Percentiles rank a stretch among this genome's conserved stretches.
These are phyloP conservation scores for Acrossocheilus fasciatus DNA, from an alignment of 2,797 vertebrate species.

Conservation along the genomic window DNA sequence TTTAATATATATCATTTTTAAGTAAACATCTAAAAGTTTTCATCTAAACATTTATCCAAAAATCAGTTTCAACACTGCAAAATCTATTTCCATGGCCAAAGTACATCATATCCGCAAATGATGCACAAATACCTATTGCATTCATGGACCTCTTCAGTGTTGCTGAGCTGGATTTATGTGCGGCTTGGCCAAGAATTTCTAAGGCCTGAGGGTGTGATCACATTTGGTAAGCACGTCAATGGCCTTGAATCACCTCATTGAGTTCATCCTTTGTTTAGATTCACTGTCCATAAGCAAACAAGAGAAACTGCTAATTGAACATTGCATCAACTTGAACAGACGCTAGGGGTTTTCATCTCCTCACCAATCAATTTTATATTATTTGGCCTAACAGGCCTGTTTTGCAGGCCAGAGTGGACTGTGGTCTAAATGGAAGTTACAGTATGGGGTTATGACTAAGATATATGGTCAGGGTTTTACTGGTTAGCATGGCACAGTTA, in stretches of 20 bases:
- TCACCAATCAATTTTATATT: slow-evolving; percentile 56
- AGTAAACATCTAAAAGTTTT: neutral
- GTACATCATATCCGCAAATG: neutral
- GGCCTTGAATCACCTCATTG: slow-evolving; percentile 51
- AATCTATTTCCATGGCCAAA: neutral
- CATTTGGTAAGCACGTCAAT: slow-evolving; percentile 47
- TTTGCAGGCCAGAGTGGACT: slow-evolving; percentile 5
- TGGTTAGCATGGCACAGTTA: neutral
- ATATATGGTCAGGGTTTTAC: neutral
- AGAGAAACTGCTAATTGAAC: slow-evolving; percentile 53
- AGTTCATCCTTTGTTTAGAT: slow-evolving; percentile 57
- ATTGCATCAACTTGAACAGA: slow-evolving; percentile 48
- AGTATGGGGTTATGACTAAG: neutral
- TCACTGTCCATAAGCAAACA: slow-evolving; percentile 32
- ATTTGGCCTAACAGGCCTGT: slow-evolving; percentile 22
- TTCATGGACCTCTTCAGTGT: neutral
- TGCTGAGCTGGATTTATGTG: neutral
- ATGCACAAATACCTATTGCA: slow-evolving; percentile 3
- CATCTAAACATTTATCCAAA: slow-evolving; percentile 16
- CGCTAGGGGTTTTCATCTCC: slow-evolving; percentile 36
- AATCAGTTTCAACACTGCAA: neutral
- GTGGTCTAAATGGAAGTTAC: slow-evolving; percentile 38
- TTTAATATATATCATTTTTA: neutral
- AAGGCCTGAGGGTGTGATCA: slow-evolving; percentile 14
- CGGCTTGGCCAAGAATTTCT: neutral